A percentile compares a stretch with the other conserved stretches of the same genome.
phyloP scores from a whole-genome alignment of 1,140 invertebrate species.

The Solen grandis region DNA sequence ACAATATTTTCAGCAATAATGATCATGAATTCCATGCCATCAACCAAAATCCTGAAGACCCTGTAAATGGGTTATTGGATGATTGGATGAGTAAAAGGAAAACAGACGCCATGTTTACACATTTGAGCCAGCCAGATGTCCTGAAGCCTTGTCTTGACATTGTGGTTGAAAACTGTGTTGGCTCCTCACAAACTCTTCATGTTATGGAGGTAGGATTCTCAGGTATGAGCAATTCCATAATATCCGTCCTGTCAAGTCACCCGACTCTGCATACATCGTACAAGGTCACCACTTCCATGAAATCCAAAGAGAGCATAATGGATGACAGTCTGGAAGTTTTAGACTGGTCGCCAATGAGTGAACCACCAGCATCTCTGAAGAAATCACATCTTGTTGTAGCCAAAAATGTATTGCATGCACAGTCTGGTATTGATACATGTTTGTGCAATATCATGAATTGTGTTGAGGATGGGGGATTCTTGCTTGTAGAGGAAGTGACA shows the following conservation, averaged over 20 bases:
- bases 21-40: constrained; percentile 52
- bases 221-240: constrained; percentile 67
- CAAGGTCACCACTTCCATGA: constrained; percentile 68
- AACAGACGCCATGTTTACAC: constrained; percentile 66
- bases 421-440: constrained; percentile 74
- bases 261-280: constrained; percentile 80
- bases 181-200: constrained; percentile 87
- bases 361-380: constrained; percentile 59
- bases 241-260: constrained; percentile 75
- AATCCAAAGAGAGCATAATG: constrained; percentile 64
- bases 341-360: constrained; percentile 70
- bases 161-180: constrained; percentile 90
- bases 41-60: constrained; percentile 35
- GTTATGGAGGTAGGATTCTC: constrained; percentile 86
- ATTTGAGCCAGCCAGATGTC: constrained; percentile 48
- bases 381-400: constrained; percentile 77
- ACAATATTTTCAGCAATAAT: constrained; percentile 42
- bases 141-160: constrained; percentile 83
- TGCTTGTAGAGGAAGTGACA: constrained; percentile 88
- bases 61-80: too few species aligned
- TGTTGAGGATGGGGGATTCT: constrained; percentile 87
- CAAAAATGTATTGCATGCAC: constrained; percentile 77
- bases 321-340: constrained; percentile 73
- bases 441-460: constrained; percentile 82
- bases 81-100: too few species aligned